Conservation (phyloP, 2,888 invertebrate species). For the Tachina lurida region DNA sequence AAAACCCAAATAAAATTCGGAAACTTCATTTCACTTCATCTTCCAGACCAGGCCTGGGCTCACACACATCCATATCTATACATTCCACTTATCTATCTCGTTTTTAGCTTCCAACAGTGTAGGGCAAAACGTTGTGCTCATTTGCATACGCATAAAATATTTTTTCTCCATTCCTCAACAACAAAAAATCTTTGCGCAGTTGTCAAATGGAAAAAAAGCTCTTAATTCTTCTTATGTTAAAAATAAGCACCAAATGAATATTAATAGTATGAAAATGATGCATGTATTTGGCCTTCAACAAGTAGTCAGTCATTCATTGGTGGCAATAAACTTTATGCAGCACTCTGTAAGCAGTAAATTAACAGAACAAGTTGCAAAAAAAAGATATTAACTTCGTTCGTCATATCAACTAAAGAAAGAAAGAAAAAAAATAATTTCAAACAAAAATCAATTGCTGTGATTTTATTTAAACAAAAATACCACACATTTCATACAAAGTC, state of each 20-base stretch:
- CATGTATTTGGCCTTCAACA: slow-evolving; percentile 61
- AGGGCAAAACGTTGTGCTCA: background rate
- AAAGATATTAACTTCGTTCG: slow-evolving; percentile 25
- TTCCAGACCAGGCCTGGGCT: background rate
- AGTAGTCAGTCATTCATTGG: slow-evolving; percentile 33
- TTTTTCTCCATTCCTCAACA: background rate
- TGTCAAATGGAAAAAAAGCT: slow-evolving; percentile 11
- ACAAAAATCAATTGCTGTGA: slow-evolving; percentile 31
- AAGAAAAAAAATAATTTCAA: slow-evolving; percentile 18
- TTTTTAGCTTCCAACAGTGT: background rate
- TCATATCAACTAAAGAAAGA: background rate
- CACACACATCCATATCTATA: too few species aligned
- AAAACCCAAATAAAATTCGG: too few species aligned
- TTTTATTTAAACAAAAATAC: slow-evolving; percentile 53
- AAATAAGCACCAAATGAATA: slow-evolving; percentile 37
- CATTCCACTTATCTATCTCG: too few species aligned
- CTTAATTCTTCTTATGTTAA: slow-evolving; percentile 13
- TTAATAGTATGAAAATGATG: slow-evolving; percentile 46
- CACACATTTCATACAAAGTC: background rate
- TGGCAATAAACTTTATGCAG: slow-evolving; percentile 67
- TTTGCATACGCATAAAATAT: background rate
- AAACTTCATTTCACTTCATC: background rate
- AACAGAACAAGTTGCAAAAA: slow-evolving; percentile 19
- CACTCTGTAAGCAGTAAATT: slow-evolving; percentile 54
- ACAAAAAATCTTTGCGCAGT: background rate